Conservation (phyloP, 2,888 invertebrate species). For the Sipha maydis region DNA sequence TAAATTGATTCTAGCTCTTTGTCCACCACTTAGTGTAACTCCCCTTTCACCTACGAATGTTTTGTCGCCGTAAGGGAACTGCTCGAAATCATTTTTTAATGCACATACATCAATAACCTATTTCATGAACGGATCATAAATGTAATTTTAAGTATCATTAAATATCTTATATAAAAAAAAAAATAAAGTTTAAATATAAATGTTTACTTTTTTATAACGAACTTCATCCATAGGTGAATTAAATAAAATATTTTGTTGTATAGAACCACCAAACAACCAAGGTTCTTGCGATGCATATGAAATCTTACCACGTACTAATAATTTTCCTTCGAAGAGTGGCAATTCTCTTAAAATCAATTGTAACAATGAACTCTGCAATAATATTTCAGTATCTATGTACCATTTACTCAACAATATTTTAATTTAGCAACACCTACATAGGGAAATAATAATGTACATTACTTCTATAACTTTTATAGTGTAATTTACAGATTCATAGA, state of each 20-base stretch:
- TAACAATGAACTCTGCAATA: slow-evolving; percentile 74
- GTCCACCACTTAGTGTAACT: slow-evolving; percentile 85
- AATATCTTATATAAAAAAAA: not conserved
- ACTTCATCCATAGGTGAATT: slow-evolving; percentile 79
- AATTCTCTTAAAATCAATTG: slow-evolving; percentile 82
- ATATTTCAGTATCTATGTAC: too few relatives aligned
- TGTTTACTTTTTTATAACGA: slow-evolving; percentile 74
- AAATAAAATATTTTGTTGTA: slow-evolving; percentile 93
- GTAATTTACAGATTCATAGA: too few relatives aligned
- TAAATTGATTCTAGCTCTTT: slow-evolving; percentile 78
- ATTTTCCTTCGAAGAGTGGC: slow-evolving; percentile 74
- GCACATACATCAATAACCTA: slow-evolving; percentile 78
- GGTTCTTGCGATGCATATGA: slow-evolving; percentile 89
- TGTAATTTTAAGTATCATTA: slow-evolving; percentile 1
- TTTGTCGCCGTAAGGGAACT: slow-evolving; percentile 82
- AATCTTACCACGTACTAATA: slow-evolving; percentile 76
- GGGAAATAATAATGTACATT: too few relatives aligned
- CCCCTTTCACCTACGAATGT: slow-evolving; percentile 89
- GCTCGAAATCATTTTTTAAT: slow-evolving; percentile 77
- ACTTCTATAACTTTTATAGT: too few relatives aligned
- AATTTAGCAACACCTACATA: too few relatives aligned
- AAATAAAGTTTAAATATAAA: not conserved
- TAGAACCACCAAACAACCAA: slow-evolving; percentile 85
- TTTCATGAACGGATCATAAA: slow-evolving; percentile 60
- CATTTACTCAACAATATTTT: too few relatives aligned